A percentile compares a stretch with the other conserved stretches of the same genome.
phyloP scores from a whole-genome alignment of 2,113 vertebrate genomes.

The Himantopus leucocephalus region DNA sequence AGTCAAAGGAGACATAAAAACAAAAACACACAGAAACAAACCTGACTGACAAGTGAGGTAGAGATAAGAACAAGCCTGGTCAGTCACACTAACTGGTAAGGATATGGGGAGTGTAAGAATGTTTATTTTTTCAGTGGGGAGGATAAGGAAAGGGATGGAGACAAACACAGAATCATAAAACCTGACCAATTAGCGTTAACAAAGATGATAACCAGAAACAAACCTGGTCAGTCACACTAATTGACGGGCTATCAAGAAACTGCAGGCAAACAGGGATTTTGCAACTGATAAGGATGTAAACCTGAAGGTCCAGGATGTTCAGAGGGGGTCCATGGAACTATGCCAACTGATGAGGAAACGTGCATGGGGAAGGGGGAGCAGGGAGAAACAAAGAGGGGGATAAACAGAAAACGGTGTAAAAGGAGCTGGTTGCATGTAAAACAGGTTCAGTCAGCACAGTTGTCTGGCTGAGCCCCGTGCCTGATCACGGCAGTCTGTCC shows the following conservation, averaged over 20 bases:
- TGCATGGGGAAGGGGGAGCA: not conserved
- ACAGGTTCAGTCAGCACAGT: not conserved
- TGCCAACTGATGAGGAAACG: not conserved
- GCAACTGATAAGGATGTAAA: not conserved
- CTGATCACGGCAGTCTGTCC: not conserved
- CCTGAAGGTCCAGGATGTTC: not conserved
- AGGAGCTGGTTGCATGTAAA: not conserved
- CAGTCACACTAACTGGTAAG: not conserved
- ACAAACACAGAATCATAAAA: not conserved
- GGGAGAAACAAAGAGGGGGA: not conserved
- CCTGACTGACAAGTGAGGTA: not conserved
- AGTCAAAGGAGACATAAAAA: not conserved
- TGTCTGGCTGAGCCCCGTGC: not conserved
- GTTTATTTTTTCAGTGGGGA: not conserved
- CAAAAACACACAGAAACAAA: not conserved
- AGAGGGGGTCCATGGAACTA: not conserved
- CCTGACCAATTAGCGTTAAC: not conserved
- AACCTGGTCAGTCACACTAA: not conserved
- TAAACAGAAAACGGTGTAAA: not conserved
- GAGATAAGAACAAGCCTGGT: not conserved
- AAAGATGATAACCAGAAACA: not conserved
- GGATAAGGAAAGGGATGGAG: not conserved
- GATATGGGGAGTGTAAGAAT: not conserved
- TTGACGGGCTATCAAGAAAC: not conserved
- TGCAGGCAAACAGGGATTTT: not conserved